Evolutionary conservation across 2,797 vertebrate genomes (phyloP).

Genomic region (Chiloscyllium punctatum): DNA sequence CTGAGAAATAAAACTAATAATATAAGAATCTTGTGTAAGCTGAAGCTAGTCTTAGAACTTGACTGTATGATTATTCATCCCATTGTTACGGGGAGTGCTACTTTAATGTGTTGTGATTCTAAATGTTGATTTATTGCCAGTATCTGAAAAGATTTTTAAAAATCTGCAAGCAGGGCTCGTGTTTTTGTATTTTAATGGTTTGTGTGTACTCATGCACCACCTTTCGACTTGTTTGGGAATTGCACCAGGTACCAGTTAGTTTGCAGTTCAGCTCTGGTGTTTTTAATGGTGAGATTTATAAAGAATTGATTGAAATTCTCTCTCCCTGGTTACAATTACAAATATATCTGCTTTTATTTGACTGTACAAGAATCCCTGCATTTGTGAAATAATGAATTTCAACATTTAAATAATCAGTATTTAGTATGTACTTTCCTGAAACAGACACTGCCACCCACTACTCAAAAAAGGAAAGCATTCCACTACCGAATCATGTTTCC

Average conservation of each 20-base stretch:
- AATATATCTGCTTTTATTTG: neutral
- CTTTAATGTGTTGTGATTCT: neutral
- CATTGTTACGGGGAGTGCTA: neutral
- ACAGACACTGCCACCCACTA: neutral
- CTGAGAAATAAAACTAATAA: neutral
- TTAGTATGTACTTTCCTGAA: neutral
- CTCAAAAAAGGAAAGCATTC: neutral
- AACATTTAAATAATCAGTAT: neutral
- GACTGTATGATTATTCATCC: neutral
- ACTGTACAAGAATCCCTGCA: neutral
- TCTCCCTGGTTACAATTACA: neutral
- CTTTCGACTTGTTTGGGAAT: neutral
- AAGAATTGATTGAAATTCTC: neutral
- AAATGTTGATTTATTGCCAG: neutral
- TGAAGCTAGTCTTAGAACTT: neutral
- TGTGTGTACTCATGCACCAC: constrained; percentile 25
- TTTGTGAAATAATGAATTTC: neutral
- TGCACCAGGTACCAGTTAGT: neutral
- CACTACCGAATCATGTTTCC: neutral
- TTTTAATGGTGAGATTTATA: neutral
- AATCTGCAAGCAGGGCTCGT: neutral
- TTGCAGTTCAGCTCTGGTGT: neutral
- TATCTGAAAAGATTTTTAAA: neutral
- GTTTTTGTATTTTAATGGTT: neutral
- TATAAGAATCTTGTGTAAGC: neutral